Evolutionary conservation across 2,888 invertebrate species (phyloP).

Genomic region (Meganola albula): DNA sequence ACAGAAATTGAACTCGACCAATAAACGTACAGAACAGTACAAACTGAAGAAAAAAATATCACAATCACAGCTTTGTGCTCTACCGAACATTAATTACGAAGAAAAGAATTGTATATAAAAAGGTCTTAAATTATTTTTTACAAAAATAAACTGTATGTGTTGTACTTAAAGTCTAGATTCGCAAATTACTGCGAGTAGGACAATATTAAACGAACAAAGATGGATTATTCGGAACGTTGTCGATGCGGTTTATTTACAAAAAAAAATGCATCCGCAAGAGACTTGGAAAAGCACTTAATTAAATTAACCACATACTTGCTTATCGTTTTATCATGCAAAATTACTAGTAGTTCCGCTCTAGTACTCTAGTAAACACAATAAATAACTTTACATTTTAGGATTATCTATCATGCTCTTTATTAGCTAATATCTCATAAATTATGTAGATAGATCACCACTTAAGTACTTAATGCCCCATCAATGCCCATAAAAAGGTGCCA

Average conservation of each 20-base stretch:
- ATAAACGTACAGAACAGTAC: conserved; percentile 43
- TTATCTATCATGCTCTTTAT: no score
- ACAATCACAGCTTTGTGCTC: conserved; percentile 64
- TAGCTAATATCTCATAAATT: no score
- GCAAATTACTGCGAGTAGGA: conserved; percentile 8
- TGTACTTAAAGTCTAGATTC: conserved; percentile 29
- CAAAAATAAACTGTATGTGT: conserved; percentile 33
- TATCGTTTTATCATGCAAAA: background rate
- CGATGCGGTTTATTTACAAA: conserved; percentile 25
- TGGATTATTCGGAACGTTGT: conserved; percentile 47
- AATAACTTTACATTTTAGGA: no score
- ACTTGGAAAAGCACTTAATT: background rate
- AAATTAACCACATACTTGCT: background rate
- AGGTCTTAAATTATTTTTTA: conserved; percentile 30
- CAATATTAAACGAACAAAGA: conserved; percentile 31
- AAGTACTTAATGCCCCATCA: background rate
- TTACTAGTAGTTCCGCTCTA: no score
- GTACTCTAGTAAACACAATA: no score
- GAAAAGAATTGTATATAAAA: conserved; percentile 45
- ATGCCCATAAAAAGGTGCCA: conserved; percentile 21
- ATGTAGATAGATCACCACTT: no score
- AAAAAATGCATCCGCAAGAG: conserved; percentile 26
- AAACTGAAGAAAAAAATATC: conserved; percentile 50
- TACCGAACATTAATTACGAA: conserved; percentile 70
- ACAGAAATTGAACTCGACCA: conserved; percentile 61